Conservation (phyloP, 30 jellyfish, hydroid and myxozoan species). For the Rhopilema esculentum region DNA sequence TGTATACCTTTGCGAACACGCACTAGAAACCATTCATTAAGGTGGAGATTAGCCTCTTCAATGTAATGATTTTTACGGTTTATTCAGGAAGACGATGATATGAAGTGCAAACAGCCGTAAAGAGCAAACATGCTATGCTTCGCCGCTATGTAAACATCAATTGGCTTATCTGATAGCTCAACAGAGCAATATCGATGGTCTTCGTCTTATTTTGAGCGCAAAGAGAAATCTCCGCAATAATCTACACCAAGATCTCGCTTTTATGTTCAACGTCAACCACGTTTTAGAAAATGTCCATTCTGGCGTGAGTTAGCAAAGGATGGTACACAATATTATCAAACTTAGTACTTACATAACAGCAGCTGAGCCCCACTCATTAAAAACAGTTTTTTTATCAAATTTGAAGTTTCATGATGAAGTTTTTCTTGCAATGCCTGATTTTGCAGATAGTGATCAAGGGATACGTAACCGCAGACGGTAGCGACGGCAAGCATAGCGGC, state of each 20-base stretch:
- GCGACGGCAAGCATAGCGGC: conserved; percentile 39
- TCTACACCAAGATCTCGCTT: too few species aligned
- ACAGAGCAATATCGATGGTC: background rate
- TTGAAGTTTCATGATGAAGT: background rate
- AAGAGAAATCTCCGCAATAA: background rate
- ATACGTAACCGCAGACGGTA: conserved; percentile 53
- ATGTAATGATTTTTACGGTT: too few species aligned
- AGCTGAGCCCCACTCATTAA: too few species aligned
- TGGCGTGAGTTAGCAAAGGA: background rate
- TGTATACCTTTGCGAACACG: too few species aligned
- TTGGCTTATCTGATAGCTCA: background rate
- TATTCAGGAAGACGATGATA: background rate
- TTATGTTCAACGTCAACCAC: too few species aligned
- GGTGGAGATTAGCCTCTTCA: too few species aligned
- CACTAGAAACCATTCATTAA: too few species aligned
- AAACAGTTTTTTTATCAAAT: too few species aligned
- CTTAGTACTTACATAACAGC: too few species aligned
- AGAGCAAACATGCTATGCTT: background rate
- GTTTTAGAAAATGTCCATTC: too few species aligned
- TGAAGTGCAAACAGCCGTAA: background rate
- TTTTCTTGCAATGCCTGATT: background rate
- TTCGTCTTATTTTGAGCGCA: background rate
- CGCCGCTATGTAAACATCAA: background rate
- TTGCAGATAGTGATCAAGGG: conserved; percentile 33
- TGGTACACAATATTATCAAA: too few species aligned